phyloP scores from a whole-genome alignment of 2,888 invertebrate genomes.

The Oxyteleia sp. region DNA sequence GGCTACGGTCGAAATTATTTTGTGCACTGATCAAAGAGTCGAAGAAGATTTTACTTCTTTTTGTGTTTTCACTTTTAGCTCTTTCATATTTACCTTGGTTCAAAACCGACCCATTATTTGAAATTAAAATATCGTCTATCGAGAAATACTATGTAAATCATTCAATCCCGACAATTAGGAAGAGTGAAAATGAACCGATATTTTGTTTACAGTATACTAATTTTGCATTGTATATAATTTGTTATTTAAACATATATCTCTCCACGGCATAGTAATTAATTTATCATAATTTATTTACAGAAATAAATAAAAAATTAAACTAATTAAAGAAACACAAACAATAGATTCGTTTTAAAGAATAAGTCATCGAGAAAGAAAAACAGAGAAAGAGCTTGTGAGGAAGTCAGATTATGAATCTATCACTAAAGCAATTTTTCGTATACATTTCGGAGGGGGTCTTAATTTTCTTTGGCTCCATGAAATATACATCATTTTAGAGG shows the following conservation, averaged over 20 bases:
- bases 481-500: slow-evolving; percentile 35
- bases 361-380: not conserved
- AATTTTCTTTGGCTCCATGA: slow-evolving; percentile 38
- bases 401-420: slow-evolving; percentile 33
- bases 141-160: slow-evolving; percentile 54
- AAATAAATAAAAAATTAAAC: not conserved
- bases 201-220: not conserved
- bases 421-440: slow-evolving; percentile 21
- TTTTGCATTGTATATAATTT: not conserved
- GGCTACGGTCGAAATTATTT: slow-evolving; percentile 82
- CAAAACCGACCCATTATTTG: slow-evolving; percentile 62
- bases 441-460: slow-evolving; percentile 21
- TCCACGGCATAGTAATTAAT: too few relatives aligned
- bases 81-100: slow-evolving; percentile 62
- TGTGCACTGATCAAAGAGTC: slow-evolving; percentile 78
- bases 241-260: not conserved
- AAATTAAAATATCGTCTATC: slow-evolving; percentile 61
- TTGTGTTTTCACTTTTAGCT: slow-evolving; percentile 69
- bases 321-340: not conserved
- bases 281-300: too few relatives aligned
- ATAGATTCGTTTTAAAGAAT: not conserved
- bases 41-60: slow-evolving; percentile 58
- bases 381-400: not conserved
- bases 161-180: slow-evolving; percentile 41
- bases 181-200: slow-evolving; percentile 17